These are phyloP conservation scores for Boleophthalmus pectinirostris DNA, from an alignment of 2,113 vertebrate species.

Conservation along the genomic window DNA sequence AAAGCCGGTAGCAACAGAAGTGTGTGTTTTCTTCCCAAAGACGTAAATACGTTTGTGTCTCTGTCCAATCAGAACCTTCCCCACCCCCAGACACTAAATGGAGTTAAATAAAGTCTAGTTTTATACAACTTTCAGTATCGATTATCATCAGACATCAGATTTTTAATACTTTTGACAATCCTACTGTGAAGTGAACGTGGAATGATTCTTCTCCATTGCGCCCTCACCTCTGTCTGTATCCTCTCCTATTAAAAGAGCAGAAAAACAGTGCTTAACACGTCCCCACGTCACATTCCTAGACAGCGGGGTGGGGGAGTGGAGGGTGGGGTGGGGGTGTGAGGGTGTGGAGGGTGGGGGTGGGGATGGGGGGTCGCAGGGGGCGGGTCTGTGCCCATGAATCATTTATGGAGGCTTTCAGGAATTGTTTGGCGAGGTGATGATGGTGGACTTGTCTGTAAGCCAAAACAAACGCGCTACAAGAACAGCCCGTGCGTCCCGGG, in stretches of 20 bases:
- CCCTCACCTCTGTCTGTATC: conserved; percentile 21
- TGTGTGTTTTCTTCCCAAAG: too few species aligned
- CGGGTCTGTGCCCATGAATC: conserved; percentile 79
- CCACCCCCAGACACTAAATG: too few species aligned
- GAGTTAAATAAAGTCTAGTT: too few species aligned
- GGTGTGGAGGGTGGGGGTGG: too few species aligned
- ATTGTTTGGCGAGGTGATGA: conserved; percentile 84
- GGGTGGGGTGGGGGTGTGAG: conserved; percentile 33
- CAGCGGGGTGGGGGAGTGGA: conserved; percentile 45
- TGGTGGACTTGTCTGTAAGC: conserved; percentile 77
- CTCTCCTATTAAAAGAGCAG: conserved; percentile 43
- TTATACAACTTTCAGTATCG: too few species aligned
- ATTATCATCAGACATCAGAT: too few species aligned
- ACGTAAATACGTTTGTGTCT: too few species aligned
- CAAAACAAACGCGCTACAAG: conserved; percentile 75
- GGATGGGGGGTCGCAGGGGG: too few species aligned
- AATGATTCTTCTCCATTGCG: not conserved
- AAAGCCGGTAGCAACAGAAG: too few species aligned
- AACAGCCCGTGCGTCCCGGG: conserved; percentile 52
- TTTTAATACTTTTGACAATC: not conserved
- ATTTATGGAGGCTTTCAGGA: conserved; percentile 81
- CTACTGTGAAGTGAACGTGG: not conserved
- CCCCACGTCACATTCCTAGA: conserved; percentile 42
- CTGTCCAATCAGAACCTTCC: too few species aligned
- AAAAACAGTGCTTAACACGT: conserved; percentile 42